A percentile compares a stretch with the other conserved stretches of the same genome.
Evolutionary conservation across 2,888 invertebrate species (phyloP).

Genomic region (Ectropis crepuscularia): DNA sequence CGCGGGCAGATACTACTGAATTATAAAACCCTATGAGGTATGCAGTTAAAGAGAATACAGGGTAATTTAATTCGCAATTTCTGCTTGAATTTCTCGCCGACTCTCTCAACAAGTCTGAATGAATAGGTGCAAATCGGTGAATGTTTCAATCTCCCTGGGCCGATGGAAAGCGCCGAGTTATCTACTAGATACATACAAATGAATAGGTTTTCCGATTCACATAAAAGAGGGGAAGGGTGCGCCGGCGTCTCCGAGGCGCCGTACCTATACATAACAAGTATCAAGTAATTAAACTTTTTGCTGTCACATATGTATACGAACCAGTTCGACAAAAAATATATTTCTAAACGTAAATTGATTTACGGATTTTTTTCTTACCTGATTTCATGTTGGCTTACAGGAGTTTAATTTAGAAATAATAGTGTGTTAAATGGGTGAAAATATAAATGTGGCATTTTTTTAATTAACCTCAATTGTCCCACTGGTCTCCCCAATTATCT

Average conservation of each 20-base stretch:
- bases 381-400: too few species aligned
- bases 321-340: too few species aligned
- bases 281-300: conserved; percentile 4
- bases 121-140: conserved; percentile 23
- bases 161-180: conserved; percentile 40
- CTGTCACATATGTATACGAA: too few species aligned
- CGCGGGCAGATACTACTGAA: too few species aligned
- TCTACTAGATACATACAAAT: conserved; percentile 43
- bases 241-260: conserved; percentile 16
- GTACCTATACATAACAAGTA: not conserved
- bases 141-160: conserved; percentile 34
- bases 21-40: not conserved
- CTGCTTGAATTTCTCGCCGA: conserved; percentile 13
- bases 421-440: too few species aligned
- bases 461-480: too few species aligned
- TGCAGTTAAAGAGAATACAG: conserved; percentile 1
- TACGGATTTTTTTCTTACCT: too few species aligned
- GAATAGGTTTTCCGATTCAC: conserved; percentile 36
- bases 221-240: conserved; percentile 36
- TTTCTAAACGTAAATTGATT: too few species aligned
- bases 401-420: too few species aligned
- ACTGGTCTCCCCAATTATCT: too few species aligned
- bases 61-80: conserved; percentile 14
- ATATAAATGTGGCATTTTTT: too few species aligned
- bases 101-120: conserved; percentile 23